Conservation (phyloP, 2,113 vertebrate genomes). For the Corvus moneduloides region DNA sequence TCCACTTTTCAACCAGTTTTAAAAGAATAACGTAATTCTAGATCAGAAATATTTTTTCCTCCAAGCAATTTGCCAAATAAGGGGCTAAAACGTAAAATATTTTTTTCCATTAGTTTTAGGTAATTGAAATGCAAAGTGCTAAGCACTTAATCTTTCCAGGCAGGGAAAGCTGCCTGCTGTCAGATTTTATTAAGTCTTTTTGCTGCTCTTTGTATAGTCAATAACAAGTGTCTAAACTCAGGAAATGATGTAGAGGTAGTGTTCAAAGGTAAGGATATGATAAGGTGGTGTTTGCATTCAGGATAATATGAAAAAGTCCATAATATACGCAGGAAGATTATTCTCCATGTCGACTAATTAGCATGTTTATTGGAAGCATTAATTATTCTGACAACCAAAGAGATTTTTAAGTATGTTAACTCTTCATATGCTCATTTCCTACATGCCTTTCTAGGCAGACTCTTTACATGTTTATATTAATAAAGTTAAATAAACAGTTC, state of each 20-base stretch:
- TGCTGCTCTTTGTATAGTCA: constrained; percentile 73
- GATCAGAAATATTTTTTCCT: constrained; percentile 59
- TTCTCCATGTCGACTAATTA: constrained; percentile 79
- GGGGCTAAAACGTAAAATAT: constrained; percentile 75
- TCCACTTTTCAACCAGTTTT: constrained; percentile 64
- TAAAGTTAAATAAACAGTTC: not conserved
- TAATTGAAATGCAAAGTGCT: constrained; percentile 82
- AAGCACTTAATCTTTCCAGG: constrained; percentile 76
- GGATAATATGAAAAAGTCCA: constrained; percentile 73
- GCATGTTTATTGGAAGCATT: constrained; percentile 78
- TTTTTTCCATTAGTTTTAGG: constrained; percentile 80
- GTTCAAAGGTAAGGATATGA: constrained; percentile 73
- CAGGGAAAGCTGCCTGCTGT: constrained; percentile 78
- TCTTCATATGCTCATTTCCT: constrained; percentile 34
- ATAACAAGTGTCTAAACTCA: constrained; percentile 74
- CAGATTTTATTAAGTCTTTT: constrained; percentile 83
- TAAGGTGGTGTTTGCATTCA: constrained; percentile 74
- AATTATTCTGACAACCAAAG: constrained; percentile 73
- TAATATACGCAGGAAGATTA: constrained; percentile 61
- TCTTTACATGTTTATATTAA: not conserved
- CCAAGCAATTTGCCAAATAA: constrained; percentile 65
- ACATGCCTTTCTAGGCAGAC: not conserved
- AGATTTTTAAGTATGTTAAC: constrained; percentile 65
- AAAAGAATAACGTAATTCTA: constrained; percentile 55
- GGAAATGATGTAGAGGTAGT: constrained; percentile 74